Evolutionary conservation across 2,888 invertebrate species (phyloP), one percentile per base, ranked within the genome.

Genomic region (Trileptium ribeirensis): DNA sequence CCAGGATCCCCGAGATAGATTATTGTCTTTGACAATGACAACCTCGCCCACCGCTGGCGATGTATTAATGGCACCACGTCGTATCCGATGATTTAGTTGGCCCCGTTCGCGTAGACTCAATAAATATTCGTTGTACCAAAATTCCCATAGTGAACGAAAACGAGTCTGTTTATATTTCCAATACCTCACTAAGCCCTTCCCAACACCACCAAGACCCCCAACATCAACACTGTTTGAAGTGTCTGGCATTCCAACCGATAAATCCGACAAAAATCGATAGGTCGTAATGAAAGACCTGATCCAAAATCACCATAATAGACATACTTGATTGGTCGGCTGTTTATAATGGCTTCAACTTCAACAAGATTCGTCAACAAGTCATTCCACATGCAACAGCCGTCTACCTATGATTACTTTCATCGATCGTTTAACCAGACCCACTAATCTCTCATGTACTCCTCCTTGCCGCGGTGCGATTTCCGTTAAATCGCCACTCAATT

Each of bases 401-500:
- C 70, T 3, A 70, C 70, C 70, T 15, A 70, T 31, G 8, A 36
- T 19, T 29, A 33, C 36, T 29, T n/a, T 3, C 8, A 70, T 19
- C 15, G 70, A 3, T 36, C 15, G 29, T 29, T 90, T 90, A 2
- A 89, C 51, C 2, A 87, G 78, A 8, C 87, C 85, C 24, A 89
- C 85, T 3, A 90, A 82, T 31, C 89, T 83, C 84, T 90, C 89
- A 86, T 88, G 90, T 84, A 87, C 88, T 64, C 90, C 89, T 78
- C 89, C 89, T 89, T 88, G 88, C 89, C 90, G 90, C 0, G 89
- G 84, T 1, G 89, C 88, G 0, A 86, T 83, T 1, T 89, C 89
- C 1, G 88, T 87, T 90, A 82, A 89, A 90, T 29, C 83, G 83
- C 86, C 87, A 87, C 0, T 79, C 31, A 67, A 86, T 86, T 31